phyloP scores from a whole-genome alignment of 1,140 invertebrate genomes.

The Drosophila guanche region DNA sequence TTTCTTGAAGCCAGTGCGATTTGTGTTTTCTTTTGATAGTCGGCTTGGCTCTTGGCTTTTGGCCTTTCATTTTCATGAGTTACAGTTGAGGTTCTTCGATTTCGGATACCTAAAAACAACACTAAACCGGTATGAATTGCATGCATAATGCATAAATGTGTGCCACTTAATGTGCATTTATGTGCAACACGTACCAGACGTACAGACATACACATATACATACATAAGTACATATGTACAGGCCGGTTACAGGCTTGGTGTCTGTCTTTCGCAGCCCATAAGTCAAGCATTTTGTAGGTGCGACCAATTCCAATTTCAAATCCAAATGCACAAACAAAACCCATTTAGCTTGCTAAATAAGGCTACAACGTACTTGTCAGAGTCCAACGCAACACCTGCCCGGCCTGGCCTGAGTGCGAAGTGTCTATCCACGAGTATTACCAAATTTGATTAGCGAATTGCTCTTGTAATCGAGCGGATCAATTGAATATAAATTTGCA shows the following conservation, averaged over 20 bases:
- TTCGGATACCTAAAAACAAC: conserved; percentile 32
- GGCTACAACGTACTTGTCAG: conserved; percentile 16
- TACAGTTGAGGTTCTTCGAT: conserved; percentile 55
- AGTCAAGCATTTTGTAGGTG: conserved; percentile 39
- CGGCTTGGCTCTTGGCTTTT: conserved; percentile 53
- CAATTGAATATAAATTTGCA: background rate
- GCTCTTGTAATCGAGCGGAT: conserved; percentile 20
- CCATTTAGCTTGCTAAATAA: conserved; percentile 24
- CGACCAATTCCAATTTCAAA: conserved; percentile 14
- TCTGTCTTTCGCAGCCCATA: conserved; percentile 11
- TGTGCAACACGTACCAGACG: conserved; percentile 6
- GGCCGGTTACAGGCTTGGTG: conserved; percentile 8
- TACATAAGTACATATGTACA: background rate
- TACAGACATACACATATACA: background rate
- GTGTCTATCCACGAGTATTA: conserved; percentile 10
- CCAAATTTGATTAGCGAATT: conserved; percentile 30
- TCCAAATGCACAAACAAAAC: conserved; percentile 4
- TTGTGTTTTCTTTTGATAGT: conserved; percentile 36
- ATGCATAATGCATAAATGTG: conserved; percentile 54
- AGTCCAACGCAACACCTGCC: conserved; percentile 26
- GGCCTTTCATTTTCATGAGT: conserved; percentile 74
- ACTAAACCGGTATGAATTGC: conserved; percentile 50
- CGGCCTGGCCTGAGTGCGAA: background rate
- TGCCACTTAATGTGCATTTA: conserved; percentile 51
- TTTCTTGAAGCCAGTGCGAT: conserved; percentile 27